These are phyloP conservation scores for Amazona vittata DNA, from an alignment of 2,113 vertebrate species.

Conservation along the genomic window DNA sequence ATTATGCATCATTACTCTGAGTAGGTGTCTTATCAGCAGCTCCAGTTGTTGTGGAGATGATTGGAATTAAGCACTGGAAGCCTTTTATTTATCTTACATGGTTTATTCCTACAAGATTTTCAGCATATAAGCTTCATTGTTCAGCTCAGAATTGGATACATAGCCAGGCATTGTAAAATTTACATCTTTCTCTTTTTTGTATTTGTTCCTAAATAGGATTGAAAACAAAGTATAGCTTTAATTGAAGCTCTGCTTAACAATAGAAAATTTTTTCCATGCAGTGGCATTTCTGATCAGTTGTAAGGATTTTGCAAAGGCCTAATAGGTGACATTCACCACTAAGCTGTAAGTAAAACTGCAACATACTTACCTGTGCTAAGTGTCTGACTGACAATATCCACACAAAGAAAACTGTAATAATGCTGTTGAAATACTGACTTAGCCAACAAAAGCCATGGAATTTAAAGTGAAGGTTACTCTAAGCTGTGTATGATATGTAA, in stretches of 20 bases:
- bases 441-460: constrained; percentile 23
- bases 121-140: constrained; percentile 80
- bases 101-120: constrained; percentile 80
- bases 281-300: constrained; percentile 52
- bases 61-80: constrained; percentile 80
- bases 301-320: constrained; percentile 48
- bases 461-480: constrained; percentile 37
- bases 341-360: constrained; percentile 31
- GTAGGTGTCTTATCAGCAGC: constrained; percentile 81
- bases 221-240: constrained; percentile 77
- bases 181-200: constrained; percentile 67
- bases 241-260: constrained; percentile 70
- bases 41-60: constrained; percentile 78
- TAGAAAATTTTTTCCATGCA: constrained; percentile 8
- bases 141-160: constrained; percentile 72
- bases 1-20: constrained; percentile 79
- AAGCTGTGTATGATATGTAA: not conserved
- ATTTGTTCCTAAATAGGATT: constrained; percentile 79
- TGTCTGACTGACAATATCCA: constrained; percentile 31
- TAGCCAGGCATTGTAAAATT: constrained; percentile 76
- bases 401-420: constrained; percentile 52
- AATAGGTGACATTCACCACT: constrained; percentile 26
- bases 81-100: constrained; percentile 80
- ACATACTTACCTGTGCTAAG: constrained; percentile 36
- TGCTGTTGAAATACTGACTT: constrained; percentile 36